Conservation (phyloP, 2,113 vertebrate genomes). For the Ictalurus furcatus region DNA sequence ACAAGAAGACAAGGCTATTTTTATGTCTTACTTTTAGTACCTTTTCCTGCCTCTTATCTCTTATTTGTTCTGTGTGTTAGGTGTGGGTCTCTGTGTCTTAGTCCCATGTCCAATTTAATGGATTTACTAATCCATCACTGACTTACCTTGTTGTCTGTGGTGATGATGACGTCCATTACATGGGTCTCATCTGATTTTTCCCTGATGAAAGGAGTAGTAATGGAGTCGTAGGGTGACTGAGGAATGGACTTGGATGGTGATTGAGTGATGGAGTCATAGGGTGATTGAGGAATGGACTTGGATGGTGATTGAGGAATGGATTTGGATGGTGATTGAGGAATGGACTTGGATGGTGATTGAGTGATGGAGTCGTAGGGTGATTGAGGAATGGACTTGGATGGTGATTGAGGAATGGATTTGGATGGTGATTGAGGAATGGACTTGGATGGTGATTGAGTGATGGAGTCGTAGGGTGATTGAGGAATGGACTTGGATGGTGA, state of each 20-base stretch:
- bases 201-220: slow-evolving; percentile 35
- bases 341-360: not conserved
- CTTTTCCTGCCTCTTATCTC: not conserved
- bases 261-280: not conserved
- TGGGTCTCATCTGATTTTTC: slow-evolving; percentile 6
- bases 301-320: not conserved
- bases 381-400: not conserved
- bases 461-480: not conserved
- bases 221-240: not conserved
- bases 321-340: not conserved
- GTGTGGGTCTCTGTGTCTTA: not conserved
- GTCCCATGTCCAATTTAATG: not conserved
- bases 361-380: not conserved
- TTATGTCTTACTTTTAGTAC: not conserved
- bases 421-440: not conserved
- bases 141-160: slow-evolving; percentile 30
- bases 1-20: not conserved
- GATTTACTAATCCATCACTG: not conserved
- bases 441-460: not conserved
- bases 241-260: not conserved
- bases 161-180: not conserved
- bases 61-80: not conserved
- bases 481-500: slow-evolving; percentile 1
- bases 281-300: not conserved
- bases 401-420: not conserved